Evolutionary conservation across 2,888 invertebrate species (phyloP), one percentile per base, ranked within the genome.

Genomic region (Drosophila prolongata): DNA sequence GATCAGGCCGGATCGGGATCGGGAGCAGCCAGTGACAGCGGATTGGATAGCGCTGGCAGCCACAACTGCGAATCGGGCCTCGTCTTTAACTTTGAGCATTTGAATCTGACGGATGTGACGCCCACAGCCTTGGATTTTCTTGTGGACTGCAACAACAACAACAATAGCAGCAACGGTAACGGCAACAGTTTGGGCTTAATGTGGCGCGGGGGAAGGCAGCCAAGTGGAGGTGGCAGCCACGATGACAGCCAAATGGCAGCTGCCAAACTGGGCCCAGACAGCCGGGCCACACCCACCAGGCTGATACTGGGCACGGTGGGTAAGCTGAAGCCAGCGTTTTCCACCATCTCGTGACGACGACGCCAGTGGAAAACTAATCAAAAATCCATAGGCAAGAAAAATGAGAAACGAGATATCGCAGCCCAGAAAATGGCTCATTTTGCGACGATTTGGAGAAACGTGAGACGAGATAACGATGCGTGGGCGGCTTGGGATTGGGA

Each of bases 171-270:
- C 75, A 77, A 59, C 67, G 72, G 64, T 68, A 72, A 60, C 89
- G 72, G 64, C 69, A 72, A 60, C 89, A 92, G 93, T 62, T 93
- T 93, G 83, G 92, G 93, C 83, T 92, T 93, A 77, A 83, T 91
- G 77, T 91, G 91, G 91, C 90, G 68, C 37, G 66, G 65, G 6
- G 67, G 53, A 37, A 64, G 64, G 13, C 66, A 60, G 14, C 42
- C 37, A n/a, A 58, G 60, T n/a, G 78, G 60, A 46, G 67, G 68
- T 65, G 74, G 74, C 56, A 46, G 50, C 73, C 43, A 55, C 64
- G 67, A 47, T 67, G 55, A 52, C 67, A 76, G 56, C 59, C 76
- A 75, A 81, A 57, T 66, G 77, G 82, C 77, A 80, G 74, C 77
- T 77, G 76, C 75, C 76, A 75, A 77, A 77, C 56, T 74, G 55